Evolutionary conservation across 2,888 invertebrate genomes (phyloP), one percentile per base, ranked within the genome.

Genomic region (Lasioglossum villosulum): DNA sequence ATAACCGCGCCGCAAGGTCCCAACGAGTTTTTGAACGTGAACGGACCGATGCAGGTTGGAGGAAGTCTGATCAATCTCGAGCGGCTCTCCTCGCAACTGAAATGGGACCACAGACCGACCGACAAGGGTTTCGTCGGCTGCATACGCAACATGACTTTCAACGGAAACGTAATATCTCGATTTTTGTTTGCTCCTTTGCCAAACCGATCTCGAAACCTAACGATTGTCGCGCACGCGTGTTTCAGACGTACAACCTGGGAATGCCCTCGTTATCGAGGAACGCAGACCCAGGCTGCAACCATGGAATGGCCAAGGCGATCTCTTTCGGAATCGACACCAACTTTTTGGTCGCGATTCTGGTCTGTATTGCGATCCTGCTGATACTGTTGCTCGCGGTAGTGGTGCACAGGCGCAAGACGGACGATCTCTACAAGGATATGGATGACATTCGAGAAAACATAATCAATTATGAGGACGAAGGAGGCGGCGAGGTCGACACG

Each of bases 401-500:
- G 0, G 98, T 99, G n/a, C 98, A 98, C 91, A 97, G 98, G 90
- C 96, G 97, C 70, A 97, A 98, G 90, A 97, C 98, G 82, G 98
- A 98, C 92, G 98, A 98, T 81, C 97, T 98, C 96, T 97, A 98
- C 68, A 98, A 98, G 94, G 98, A 99, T 92, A 97, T 99, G 90
- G 99, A 99, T 93, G 99, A 99, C 94, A 99, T 99, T 52, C 96
- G 99, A 83, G 99, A 99, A 95, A 99, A 99, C 92, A 99, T 99
- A 86, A 98, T 99, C 91, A 98, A 98, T 91, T 99, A 99, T 93
- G 98, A 99, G 93, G 99, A 99, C 93, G 99, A 99, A 95, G 99
- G 99, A 27, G 99, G 99, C 94, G 99, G 99, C 94, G 99, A 99
- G 95, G 98, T 98, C 0, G 99, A 99, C 94, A 98, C 99, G 1